These are phyloP conservation scores for Drosophila saltans DNA, from an alignment of 1,140 invertebrate species.

Conservation along the genomic window DNA sequence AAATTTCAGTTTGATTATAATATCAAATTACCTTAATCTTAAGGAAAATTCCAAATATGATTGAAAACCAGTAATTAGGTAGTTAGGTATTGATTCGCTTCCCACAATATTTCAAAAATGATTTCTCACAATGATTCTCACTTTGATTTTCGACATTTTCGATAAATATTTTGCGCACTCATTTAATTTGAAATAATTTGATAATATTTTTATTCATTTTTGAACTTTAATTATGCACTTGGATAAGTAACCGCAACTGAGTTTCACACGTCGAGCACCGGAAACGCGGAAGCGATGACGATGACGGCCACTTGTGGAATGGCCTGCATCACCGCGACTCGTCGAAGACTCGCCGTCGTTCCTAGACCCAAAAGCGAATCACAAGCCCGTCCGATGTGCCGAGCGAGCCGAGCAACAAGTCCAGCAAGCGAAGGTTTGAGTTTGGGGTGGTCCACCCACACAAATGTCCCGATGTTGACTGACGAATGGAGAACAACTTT, in stretches of 20 bases:
- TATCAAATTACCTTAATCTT: conserved; percentile 34
- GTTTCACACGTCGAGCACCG: conserved; percentile 54
- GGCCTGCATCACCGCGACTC: conserved; percentile 45
- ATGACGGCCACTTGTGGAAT: conserved; percentile 81
- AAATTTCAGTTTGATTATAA: no score
- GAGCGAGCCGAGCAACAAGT: conserved; percentile 48
- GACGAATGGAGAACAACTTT: conserved; percentile 67
- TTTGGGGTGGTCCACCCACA: conserved; percentile 56
- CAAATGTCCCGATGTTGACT: conserved; percentile 41
- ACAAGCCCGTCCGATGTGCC: conserved; percentile 52
- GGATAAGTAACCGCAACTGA: conserved; percentile 56
- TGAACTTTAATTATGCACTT: conserved; percentile 28
- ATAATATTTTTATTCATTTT: conserved; percentile 21
- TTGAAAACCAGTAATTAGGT: background rate
- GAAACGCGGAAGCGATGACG: conserved; percentile 70
- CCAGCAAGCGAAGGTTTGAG: conserved; percentile 10
- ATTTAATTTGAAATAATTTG: background rate
- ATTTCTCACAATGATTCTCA: conserved; percentile 36
- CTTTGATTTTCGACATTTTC: conserved; percentile 22
- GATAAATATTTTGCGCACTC: background rate
- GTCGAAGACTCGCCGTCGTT: conserved; percentile 33
- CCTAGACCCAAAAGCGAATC: conserved; percentile 58
- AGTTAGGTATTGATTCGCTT: conserved; percentile 8
- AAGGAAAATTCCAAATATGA: conserved; percentile 29
- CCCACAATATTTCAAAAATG: conserved; percentile 20